Percentiles rank a stretch among this genome's conserved stretches.
phyloP scores from a whole-genome alignment of 92 coral and sea anemone genomes.

The Epizoanthus stellaris region DNA sequence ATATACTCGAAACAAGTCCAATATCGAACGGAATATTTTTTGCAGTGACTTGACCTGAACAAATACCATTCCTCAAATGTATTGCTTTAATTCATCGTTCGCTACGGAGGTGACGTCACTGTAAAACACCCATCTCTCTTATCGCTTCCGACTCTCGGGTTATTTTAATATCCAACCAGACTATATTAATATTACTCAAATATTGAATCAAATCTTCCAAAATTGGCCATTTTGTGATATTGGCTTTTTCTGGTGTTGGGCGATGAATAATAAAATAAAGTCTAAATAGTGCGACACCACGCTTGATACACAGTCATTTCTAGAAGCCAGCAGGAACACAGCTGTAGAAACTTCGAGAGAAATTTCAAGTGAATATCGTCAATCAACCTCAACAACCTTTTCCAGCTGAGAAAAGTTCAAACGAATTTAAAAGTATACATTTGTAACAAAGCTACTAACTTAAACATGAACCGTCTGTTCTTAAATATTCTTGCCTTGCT shows the following conservation, averaged over 20 bases:
- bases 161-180: background rate
- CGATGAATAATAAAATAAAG: background rate
- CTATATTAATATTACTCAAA: background rate
- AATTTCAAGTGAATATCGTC: background rate
- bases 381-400: background rate
- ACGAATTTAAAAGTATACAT: background rate
- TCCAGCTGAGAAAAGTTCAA: background rate
- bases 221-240: background rate
- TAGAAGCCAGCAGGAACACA: background rate
- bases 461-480: background rate
- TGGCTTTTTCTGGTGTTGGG: background rate
- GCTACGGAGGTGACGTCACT: background rate
- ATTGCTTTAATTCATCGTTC: background rate
- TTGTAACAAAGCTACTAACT: background rate
- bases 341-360: background rate
- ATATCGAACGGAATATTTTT: background rate
- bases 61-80: background rate
- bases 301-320: background rate
- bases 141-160: background rate
- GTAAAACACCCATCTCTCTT: background rate
- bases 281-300: background rate
- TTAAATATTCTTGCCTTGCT: background rate
- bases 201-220: background rate
- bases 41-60: background rate
- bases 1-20: background rate